Conservation (phyloP, 2,888 invertebrate genomes). For the Melanargia galathea region DNA sequence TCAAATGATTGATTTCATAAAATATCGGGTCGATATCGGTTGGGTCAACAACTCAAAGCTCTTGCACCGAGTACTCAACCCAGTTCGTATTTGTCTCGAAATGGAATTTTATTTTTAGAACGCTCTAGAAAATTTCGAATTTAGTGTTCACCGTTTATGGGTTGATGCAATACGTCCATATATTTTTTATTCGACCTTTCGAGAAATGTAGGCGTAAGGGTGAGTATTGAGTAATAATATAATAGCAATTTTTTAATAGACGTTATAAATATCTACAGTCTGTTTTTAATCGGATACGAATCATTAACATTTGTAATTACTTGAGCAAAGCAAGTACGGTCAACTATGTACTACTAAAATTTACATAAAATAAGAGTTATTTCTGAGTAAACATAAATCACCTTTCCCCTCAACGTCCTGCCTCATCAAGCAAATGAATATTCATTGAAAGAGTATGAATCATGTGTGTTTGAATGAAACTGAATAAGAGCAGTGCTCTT, state of each 20-base stretch:
- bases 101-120: constrained; percentile 14
- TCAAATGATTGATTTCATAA: constrained; percentile 22
- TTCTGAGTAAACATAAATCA: constrained; percentile 18
- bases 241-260: neutral
- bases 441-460: constrained; percentile 36
- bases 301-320: constrained; percentile 6
- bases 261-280: neutral
- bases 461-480: constrained; percentile 36
- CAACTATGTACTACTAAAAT: constrained; percentile 1
- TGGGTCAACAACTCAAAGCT: constrained; percentile 25
- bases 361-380: constrained; percentile 18
- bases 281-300: neutral
- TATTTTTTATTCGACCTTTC: constrained; percentile 8
- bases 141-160: neutral
- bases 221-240: neutral
- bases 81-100: constrained; percentile 18
- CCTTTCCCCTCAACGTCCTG: constrained; percentile 22
- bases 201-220: neutral
- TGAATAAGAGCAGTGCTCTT: constrained; percentile 42
- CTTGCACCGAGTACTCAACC: constrained; percentile 19
- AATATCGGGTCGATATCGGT: constrained; percentile 32
- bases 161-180: neutral
- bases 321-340: neutral
- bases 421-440: constrained; percentile 31
- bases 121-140: constrained; percentile 18